Percentiles rank a stretch among this genome's conserved stretches.
phyloP scores from a whole-genome alignment of 2,888 invertebrate species.

The Formica aserva region DNA sequence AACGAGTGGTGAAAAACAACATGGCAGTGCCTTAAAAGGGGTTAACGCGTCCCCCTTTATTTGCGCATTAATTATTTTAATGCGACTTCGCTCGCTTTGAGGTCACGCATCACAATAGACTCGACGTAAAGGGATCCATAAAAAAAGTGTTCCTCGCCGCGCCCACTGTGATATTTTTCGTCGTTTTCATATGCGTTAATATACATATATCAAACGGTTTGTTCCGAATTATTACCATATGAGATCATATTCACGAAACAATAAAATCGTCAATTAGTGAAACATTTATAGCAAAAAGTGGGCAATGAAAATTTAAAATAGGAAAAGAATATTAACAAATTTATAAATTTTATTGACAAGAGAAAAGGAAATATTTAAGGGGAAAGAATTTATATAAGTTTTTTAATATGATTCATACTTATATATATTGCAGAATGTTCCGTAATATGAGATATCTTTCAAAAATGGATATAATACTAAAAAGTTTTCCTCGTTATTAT shows the following conservation, averaged over 20 bases:
- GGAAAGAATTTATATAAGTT: not conserved
- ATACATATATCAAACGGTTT: not conserved
- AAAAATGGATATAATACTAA: too few relatives aligned
- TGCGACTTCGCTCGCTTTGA: not conserved
- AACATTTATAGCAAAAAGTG: not conserved
- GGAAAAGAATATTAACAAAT: not conserved
- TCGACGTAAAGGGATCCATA: not conserved
- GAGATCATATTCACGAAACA: not conserved
- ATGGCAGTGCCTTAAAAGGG: not conserved
- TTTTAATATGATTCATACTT: not conserved
- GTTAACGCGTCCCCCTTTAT: not conserved
- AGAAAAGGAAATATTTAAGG: not conserved
- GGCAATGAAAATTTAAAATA: too few relatives aligned
- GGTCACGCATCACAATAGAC: not conserved
- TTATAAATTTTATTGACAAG: not conserved
- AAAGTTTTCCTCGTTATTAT: too few relatives aligned
- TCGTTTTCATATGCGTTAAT: slow-evolving; percentile 17
- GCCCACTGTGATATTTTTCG: not conserved
- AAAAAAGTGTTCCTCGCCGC: not conserved
- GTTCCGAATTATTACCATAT: slow-evolving; percentile 8
- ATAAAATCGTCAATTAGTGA: slow-evolving; percentile 14
- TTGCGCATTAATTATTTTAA: slow-evolving; percentile 28
- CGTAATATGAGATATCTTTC: too few relatives aligned
- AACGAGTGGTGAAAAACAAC: not conserved
- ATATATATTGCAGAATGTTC: not conserved